These are phyloP conservation scores for Aradus depressus DNA, from an alignment of 2,888 invertebrate species.

Conservation along the genomic window DNA sequence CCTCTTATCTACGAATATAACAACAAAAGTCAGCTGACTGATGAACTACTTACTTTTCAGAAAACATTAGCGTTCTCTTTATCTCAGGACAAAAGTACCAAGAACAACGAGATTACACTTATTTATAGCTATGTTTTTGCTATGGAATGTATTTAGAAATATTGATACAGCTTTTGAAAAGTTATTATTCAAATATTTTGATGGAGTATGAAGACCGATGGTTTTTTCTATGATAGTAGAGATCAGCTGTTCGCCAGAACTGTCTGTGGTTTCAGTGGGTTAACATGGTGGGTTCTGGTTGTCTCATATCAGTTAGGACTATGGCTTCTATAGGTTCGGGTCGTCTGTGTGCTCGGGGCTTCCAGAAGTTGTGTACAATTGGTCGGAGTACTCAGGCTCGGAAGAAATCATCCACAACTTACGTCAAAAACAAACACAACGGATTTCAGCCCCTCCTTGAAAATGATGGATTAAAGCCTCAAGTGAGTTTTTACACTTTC, in stretches of 20 bases:
- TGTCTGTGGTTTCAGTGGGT: constrained; percentile 13
- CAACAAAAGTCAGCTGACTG: too few relatives aligned
- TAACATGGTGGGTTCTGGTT: constrained; percentile 24
- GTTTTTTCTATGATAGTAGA: too few relatives aligned
- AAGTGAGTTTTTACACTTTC: constrained; percentile 18
- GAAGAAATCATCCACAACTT: constrained; percentile 50
- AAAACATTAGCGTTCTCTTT: too few relatives aligned
- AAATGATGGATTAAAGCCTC: constrained; percentile 14
- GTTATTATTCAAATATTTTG: too few relatives aligned
- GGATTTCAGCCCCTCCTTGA: constrained; percentile 12
- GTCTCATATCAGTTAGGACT: constrained; percentile 59
- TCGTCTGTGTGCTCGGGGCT: constrained; percentile 68
- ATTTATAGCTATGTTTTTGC: too few relatives aligned
- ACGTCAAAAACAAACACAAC: constrained; percentile 50
- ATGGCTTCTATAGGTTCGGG: constrained; percentile 75
- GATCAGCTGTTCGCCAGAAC: constrained; percentile 21
- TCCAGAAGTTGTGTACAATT: constrained; percentile 72
- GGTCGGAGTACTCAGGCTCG: constrained; percentile 53
- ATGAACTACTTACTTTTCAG: too few relatives aligned
- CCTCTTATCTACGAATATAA: too few relatives aligned
- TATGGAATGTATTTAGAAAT: too few relatives aligned
- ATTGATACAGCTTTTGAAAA: too few relatives aligned
- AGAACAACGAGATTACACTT: too few relatives aligned
- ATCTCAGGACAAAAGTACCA: too few relatives aligned
- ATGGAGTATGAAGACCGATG: too few relatives aligned